Percentiles rank a stretch among this genome's conserved stretches.
These are phyloP conservation scores for Odontophorus gujanensis DNA, from an alignment of 2,113 vertebrate species.

Conservation along the genomic window DNA sequence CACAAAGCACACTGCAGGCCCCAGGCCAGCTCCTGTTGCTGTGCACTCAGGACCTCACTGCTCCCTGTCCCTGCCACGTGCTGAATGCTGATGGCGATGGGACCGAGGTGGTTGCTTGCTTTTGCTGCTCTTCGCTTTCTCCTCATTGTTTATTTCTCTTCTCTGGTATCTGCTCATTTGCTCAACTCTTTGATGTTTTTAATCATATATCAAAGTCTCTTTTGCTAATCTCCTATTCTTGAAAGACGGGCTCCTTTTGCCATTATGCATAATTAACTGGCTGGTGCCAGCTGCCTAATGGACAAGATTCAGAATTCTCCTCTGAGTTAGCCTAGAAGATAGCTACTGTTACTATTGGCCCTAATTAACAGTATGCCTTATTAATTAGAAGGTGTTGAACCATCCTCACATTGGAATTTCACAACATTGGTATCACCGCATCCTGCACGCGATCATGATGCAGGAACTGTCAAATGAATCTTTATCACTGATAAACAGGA, in stretches of 20 bases:
- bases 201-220: not conserved
- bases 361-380: not conserved
- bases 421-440: rapidly evolving
- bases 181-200: not conserved
- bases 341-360: not conserved
- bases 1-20: not conserved
- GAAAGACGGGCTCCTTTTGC: not conserved
- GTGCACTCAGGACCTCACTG: not conserved
- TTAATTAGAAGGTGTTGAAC: not conserved
- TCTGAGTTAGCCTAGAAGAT: not conserved
- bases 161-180: not conserved
- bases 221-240: not conserved
- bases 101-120: not conserved
- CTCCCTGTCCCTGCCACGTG: not conserved
- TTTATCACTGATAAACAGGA: not conserved
- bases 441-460: not conserved
- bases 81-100: not conserved
- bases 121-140: not conserved
- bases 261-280: not conserved
- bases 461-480: not conserved
- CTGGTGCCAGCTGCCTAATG: not conserved
- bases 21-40: not conserved
- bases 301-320: not conserved
- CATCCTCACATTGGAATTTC: not conserved
- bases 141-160: not conserved